Conservation (phyloP, 2,888 invertebrate species). For the Lycia hirtaria region DNA sequence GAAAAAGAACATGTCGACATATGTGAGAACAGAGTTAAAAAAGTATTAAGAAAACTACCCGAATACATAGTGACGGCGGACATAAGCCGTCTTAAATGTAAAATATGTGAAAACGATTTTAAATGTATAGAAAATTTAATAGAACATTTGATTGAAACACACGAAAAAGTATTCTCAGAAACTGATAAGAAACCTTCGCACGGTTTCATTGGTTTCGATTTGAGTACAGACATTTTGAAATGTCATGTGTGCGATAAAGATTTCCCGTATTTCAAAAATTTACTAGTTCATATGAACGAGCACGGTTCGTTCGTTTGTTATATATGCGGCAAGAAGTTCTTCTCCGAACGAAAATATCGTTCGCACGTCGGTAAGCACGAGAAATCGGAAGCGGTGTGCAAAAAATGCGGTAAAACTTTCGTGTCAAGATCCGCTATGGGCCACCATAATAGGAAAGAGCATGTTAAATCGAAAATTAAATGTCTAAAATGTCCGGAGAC, state of each 20-base stretch:
- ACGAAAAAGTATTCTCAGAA: background rate
- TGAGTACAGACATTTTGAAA: background rate
- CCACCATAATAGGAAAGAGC: background rate
- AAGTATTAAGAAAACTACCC: background rate
- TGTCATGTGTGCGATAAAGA: background rate
- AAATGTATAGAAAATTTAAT: background rate
- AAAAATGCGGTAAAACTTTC: background rate
- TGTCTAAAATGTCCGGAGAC: slow-evolving; percentile 2
- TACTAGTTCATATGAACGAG: slow-evolving; percentile 4
- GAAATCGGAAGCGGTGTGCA: background rate
- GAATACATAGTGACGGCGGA: background rate
- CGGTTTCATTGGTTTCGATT: background rate
- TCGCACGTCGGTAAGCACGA: background rate
- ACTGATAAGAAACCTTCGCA: slow-evolving; percentile 2
- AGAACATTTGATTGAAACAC: background rate
- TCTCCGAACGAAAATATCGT: background rate
- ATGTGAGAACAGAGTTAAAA: background rate
- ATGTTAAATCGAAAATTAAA: slow-evolving; percentile 1
- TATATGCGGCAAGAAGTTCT: background rate
- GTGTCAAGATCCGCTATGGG: background rate
- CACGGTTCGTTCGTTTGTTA: slow-evolving; percentile 2
- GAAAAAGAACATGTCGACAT: background rate
- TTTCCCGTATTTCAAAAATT: slow-evolving; percentile 3
- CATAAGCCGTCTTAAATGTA: background rate
- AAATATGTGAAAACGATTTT: background rate